A percentile compares a stretch with the other conserved stretches of the same genome.
Conservation (phyloP, 1,140 invertebrate species). For the Venturia canescens region DNA sequence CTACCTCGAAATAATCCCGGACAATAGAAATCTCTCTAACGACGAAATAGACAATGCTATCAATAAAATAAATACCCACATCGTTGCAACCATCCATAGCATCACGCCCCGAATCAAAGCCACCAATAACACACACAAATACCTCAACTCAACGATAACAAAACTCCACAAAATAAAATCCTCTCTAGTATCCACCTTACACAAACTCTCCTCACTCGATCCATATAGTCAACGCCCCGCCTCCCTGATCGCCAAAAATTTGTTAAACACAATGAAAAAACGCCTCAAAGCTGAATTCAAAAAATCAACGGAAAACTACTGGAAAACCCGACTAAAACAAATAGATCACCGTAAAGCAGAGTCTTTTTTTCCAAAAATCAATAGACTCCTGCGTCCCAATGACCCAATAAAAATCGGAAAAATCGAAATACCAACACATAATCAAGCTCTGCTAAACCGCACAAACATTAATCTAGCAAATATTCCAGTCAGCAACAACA, state of each 20-base stretch:
- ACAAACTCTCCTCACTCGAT: conserved; percentile 7
- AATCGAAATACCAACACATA: conserved; percentile 28
- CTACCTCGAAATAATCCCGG: not conserved
- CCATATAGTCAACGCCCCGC: not conserved
- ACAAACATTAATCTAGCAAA: not conserved
- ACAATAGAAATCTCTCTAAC: conserved; percentile 39
- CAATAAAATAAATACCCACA: not conserved
- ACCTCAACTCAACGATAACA: conserved; percentile 37
- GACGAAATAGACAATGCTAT: conserved; percentile 32
- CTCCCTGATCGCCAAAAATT: not conserved
- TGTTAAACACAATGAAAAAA: conserved; percentile 3
- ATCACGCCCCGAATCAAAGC: not conserved
- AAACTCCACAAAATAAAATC: conserved; percentile 35
- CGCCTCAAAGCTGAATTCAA: conserved; percentile 1
- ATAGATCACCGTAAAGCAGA: conserved; percentile 44
- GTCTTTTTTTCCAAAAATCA: conserved; percentile 51
- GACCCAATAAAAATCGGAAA: not conserved
- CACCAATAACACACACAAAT: conserved; percentile 13
- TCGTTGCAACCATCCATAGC: conserved; percentile 7
- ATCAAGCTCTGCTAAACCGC: conserved; percentile 2
- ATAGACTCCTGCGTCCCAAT: conserved; percentile 45
- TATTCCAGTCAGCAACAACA: not conserved
- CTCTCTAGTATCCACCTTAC: not conserved
- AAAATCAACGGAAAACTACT: conserved; percentile 34
- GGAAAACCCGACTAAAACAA: conserved; percentile 37